Conservation (phyloP, 2,113 vertebrate species). For the Donacobius atricapilla region DNA sequence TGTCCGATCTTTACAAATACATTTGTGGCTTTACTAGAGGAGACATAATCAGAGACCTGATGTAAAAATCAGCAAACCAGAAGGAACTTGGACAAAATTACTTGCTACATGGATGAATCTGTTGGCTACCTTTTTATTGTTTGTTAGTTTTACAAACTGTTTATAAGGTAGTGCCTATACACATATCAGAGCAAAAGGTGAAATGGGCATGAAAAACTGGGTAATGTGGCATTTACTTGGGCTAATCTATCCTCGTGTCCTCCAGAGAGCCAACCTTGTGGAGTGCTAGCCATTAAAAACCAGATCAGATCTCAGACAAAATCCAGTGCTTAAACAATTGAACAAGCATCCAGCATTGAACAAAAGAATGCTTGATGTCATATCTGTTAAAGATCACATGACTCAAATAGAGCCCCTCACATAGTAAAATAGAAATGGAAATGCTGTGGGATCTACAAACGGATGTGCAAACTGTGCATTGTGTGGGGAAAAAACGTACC, state of each 20-base stretch:
- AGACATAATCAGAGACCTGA: not conserved
- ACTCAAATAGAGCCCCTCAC: not conserved
- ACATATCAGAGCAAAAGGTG: not conserved
- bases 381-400: not conserved
- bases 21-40: not conserved
- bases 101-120: not conserved
- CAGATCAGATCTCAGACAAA: not conserved
- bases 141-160: not conserved
- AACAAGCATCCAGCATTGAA: not conserved
- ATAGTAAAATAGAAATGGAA: not conserved
- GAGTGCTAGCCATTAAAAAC: not conserved
- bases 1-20: not conserved
- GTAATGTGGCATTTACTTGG: not conserved
- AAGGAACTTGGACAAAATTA: not conserved
- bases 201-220: not conserved
- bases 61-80: not conserved
- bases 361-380: not conserved
- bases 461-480: not conserved
- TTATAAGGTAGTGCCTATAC: not conserved
- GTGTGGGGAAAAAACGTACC: accelerated
- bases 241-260: not conserved
- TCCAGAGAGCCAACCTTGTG: not conserved
- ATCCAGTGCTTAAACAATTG: not conserved
- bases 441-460: not conserved
- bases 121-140: not conserved